A percentile compares a stretch with the other conserved stretches of the same genome.
phyloP scores from a whole-genome alignment of 2,888 invertebrate species.

The Nomada ruficornis region DNA sequence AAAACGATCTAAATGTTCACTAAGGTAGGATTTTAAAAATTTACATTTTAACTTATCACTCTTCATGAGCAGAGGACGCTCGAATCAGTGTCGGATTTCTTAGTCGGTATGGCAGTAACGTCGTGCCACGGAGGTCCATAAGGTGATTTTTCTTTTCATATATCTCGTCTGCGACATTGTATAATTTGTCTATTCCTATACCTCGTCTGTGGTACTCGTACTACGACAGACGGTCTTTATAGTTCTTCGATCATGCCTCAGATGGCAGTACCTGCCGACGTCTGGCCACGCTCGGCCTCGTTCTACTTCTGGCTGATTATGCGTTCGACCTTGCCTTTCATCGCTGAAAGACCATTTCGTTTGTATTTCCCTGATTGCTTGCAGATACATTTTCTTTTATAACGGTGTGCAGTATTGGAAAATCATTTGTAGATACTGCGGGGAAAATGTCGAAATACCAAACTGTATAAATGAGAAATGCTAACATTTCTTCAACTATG shows the following conservation, averaged over 20 bases:
- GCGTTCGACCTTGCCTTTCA: slow-evolving; percentile 25
- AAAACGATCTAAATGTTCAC: no score
- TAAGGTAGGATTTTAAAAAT: no score
- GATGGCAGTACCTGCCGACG: slow-evolving; percentile 67
- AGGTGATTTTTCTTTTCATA: no score
- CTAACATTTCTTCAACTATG: neutral
- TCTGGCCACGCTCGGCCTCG: slow-evolving; percentile 36
- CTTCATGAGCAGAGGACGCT: no score
- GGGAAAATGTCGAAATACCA: neutral
- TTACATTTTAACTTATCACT: no score
- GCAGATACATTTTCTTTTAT: neutral
- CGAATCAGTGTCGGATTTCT: no score
- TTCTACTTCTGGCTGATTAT: slow-evolving; percentile 44
- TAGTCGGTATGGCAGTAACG: no score
- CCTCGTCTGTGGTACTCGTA: neutral
- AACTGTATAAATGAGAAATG: neutral
- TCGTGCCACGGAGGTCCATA: no score
- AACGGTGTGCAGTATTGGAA: slow-evolving; percentile 29
- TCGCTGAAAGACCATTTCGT: slow-evolving; percentile 16
- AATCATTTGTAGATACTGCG: slow-evolving; percentile 39
- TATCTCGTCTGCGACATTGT: no score
- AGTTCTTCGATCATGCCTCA: slow-evolving; percentile 58
- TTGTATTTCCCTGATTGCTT: slow-evolving; percentile 16
- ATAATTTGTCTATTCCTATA: no score
- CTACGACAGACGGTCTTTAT: slow-evolving; percentile 34